Percentiles rank a stretch among this genome's conserved stretches.
These are phyloP conservation scores for Lepidurus arcticus DNA, from an alignment of 1,140 invertebrate genomes.

Conservation along the genomic window DNA sequence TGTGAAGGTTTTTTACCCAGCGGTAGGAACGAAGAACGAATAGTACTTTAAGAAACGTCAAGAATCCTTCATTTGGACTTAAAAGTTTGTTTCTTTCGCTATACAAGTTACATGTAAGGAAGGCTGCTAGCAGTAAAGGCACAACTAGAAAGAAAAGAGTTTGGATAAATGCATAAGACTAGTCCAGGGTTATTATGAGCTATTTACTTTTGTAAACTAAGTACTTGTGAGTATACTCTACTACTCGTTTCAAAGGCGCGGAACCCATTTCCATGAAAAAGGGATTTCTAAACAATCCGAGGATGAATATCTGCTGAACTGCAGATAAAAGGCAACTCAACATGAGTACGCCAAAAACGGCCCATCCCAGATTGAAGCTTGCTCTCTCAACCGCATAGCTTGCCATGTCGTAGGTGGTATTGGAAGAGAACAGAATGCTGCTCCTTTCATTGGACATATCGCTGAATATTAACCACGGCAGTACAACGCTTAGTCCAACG, in stretches of 20 bases:
- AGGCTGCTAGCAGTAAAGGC: conserved; percentile 17
- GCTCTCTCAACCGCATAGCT: background rate
- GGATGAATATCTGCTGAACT: conserved; percentile 7
- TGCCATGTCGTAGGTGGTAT: background rate
- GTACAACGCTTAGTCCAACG: background rate
- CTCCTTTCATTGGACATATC: background rate
- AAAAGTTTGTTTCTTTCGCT: background rate
- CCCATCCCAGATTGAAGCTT: background rate
- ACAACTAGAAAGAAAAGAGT: background rate
- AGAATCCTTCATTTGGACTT: background rate
- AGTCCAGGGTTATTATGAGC: too few species aligned
- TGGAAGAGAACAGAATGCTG: background rate
- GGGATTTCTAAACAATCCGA: background rate
- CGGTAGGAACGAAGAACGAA: background rate
- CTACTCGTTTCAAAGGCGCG: background rate
- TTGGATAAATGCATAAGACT: background rate
- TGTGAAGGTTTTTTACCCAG: background rate
- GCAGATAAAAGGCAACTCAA: background rate
- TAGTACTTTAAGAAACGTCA: background rate
- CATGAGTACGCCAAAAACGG: background rate
- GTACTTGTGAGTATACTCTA: background rate
- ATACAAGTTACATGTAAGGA: background rate
- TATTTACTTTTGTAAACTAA: background rate
- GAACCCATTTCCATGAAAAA: background rate
- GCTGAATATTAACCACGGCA: background rate